Base-by-base conservation (phyloP, 2,797 vertebrate species). In the Leptatherina wallacei region DNA sequence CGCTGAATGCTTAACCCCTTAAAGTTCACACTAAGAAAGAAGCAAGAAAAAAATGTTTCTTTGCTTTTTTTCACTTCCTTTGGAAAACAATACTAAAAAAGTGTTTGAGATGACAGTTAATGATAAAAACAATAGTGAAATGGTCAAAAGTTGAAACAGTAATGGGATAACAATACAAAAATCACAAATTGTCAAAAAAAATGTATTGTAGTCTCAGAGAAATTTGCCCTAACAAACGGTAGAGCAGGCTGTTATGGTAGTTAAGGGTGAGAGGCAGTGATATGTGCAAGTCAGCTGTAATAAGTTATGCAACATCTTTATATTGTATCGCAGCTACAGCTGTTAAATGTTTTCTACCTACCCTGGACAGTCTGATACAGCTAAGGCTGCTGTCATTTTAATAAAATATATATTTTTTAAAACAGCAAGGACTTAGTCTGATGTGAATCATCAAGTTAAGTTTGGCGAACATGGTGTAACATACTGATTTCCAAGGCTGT, bases 401-500 rank as follows among this genome's bases (percentile, higher is more conserved):
- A 56, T 38, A 32, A 69, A 40, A 54, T 16, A 47, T n/a, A 2
- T 8, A 9, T n/a, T 35, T n/a, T 55, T 73, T 78, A 65, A 36
- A 69, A 30, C 24, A n/a, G 44, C 1, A 59, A 57, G 24, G 49
- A 76, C 71, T 61, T 65, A 72, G 68, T 76, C 57, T 61, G 56
- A 72, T 70, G 78, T 81, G 65, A 86, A 82, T 85, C 64, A 82
- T 73, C 72, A 79, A 68, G 79, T 82, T 73, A 84, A 56, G 67
- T 87, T 83, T 74, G 65, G 65, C 69, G 77, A 81, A 90, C 77
- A 70, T 77, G 38, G 66, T 22, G 54, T 73, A 80, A 78, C 72
- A 71, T 70, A 70, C 69, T 73, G 79, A 78, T 89, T 80, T 83
- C 42, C 69, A 76, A 83, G 82, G 73, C 77, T 78, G 73, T 85